Percentiles rank a stretch among this genome's conserved stretches.
phyloP scores from a whole-genome alignment of 2,888 invertebrate genomes.

The Watsonalla binaria region DNA sequence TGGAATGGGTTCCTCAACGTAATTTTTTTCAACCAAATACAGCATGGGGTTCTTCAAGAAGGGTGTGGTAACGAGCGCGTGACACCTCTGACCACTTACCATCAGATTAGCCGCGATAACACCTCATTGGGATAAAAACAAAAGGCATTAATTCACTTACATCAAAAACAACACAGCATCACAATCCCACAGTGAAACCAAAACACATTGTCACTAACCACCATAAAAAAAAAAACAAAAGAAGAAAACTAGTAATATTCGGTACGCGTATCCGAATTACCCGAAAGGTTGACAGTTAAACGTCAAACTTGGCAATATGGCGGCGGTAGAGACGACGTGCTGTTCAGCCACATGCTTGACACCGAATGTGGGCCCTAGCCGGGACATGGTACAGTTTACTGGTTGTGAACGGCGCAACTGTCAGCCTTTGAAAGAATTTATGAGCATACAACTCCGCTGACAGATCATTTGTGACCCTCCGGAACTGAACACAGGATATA shows the following conservation, averaged over 20 bases:
- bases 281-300: slow-evolving; percentile 13
- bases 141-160: background rate
- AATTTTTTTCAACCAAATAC: too few relatives aligned
- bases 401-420: slow-evolving; percentile 62
- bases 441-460: slow-evolving; percentile 38
- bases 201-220: slow-evolving; percentile 23
- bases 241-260: slow-evolving; percentile 13
- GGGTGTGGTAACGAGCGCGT: too few relatives aligned
- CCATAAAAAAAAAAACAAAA: slow-evolving; percentile 19
- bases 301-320: slow-evolving; percentile 43
- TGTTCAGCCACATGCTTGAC: slow-evolving; percentile 55
- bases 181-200: slow-evolving; percentile 19
- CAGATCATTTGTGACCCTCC: slow-evolving; percentile 48
- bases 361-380: slow-evolving; percentile 42
- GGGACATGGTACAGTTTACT: slow-evolving; percentile 40
- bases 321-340: slow-evolving; percentile 48
- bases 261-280: slow-evolving; percentile 21
- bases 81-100: too few relatives aligned
- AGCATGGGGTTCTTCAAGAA: too few relatives aligned
- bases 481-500: slow-evolving; percentile 31
- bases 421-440: slow-evolving; percentile 75
- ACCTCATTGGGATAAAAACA: background rate
- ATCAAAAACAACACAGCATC: slow-evolving; percentile 34
- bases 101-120: too few relatives aligned
- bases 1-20: too few relatives aligned